Evolutionary conservation across 2,797 vertebrate species (phyloP), one percentile per base, ranked within the genome.

Genomic region (Psittacula derbiana): DNA sequence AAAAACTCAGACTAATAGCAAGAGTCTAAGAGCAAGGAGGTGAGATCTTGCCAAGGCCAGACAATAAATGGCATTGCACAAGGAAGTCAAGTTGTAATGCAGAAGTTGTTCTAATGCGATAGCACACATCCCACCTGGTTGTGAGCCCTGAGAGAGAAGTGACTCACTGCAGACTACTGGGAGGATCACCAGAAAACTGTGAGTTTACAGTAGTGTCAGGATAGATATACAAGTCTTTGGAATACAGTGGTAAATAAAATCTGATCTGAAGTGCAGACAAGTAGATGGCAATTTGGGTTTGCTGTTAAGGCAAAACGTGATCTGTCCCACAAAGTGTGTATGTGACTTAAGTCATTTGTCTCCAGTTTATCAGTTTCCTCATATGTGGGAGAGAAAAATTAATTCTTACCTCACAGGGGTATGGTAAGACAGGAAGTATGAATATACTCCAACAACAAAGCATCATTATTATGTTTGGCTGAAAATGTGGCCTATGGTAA

Each of bases 401-500:
- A 65, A 67, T 52, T 91, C 69, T 78, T 91, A 75, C 69, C 25
- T 80, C 82, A 81, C 24, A 79, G 76, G 61, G 85, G 25, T 81
- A 55, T 92, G 62, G 14, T 62, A 79, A 70, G 73, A 90, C 58
- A 75, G 89, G 73, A 94, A 91, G 20, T 14, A 62, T 23, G 73
- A 92, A 91, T 41, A 69, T 23, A 72, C 69, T 90, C 58, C 64
- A 80, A 43, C 93, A 91, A 58, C 79, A 97, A 94, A 84, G 55
- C 40, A 80, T 55, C 55, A 0, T 67, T 91, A 57, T 83, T 93
- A 44, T 90, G 62, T 86, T 94, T 96, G 93, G 92, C 92, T 90
- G 84, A 81, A 88, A 91, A 70, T 3, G 33, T 52, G 72, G 94
- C 93, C 91, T 61, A 73, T 10, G 57, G 55, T 18, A 89, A 75